Conservation (phyloP, 53 echinoderm and acorn worm species). For the Henricia sp. region DNA sequence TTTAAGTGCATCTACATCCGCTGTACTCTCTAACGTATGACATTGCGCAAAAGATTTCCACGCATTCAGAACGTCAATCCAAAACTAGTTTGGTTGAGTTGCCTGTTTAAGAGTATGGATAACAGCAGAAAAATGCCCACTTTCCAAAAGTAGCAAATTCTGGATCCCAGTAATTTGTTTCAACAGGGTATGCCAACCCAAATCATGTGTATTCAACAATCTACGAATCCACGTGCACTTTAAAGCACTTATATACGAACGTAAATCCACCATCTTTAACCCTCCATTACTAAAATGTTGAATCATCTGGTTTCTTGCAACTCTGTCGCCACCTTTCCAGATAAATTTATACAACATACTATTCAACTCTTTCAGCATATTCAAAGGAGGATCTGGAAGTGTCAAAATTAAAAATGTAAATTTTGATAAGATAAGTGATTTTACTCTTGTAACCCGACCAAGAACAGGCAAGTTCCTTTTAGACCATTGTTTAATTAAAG, state of each 20-base stretch:
- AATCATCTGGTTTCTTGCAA: neutral
- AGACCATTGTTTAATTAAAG: neutral
- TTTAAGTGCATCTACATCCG: too few relatives aligned
- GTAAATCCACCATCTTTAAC: constrained; percentile 23
- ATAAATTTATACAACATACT: neutral
- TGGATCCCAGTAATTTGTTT: too few relatives aligned
- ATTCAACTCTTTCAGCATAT: neutral
- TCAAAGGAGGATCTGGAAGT: neutral
- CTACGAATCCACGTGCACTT: constrained; percentile 20
- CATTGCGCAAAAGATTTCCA: too few relatives aligned
- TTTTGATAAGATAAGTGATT: neutral
- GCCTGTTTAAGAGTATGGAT: too few relatives aligned
- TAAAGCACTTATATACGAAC: constrained; percentile 5
- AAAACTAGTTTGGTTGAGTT: too few relatives aligned
- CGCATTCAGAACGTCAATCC: too few relatives aligned
- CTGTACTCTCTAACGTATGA: too few relatives aligned
- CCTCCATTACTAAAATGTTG: constrained; percentile 1
- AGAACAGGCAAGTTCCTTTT: neutral
- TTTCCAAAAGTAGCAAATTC: neutral
- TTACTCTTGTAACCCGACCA: constrained; percentile 1
- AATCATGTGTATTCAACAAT: neutral
- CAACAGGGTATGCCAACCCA: too few relatives aligned
- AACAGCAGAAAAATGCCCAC: neutral
- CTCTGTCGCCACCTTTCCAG: neutral
- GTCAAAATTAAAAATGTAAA: neutral